phyloP scores from a whole-genome alignment of 2,888 invertebrate species.

The Diaprepes abbreviatus region DNA sequence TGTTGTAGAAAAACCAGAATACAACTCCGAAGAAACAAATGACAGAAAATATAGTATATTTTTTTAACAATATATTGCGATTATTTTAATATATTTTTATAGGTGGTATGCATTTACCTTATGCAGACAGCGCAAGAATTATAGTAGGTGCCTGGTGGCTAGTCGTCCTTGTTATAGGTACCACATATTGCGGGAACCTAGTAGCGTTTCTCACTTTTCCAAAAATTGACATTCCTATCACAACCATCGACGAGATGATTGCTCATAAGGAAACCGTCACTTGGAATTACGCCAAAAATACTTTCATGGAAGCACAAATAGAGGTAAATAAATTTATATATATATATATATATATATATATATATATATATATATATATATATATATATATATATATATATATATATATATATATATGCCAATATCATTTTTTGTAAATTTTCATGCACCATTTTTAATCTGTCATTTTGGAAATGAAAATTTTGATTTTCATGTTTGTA shows the following conservation, averaged over 20 bases:
- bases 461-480: too few species aligned
- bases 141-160: conserved; percentile 94
- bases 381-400: too few species aligned
- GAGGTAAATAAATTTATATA: conserved; percentile 65
- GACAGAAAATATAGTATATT: too few species aligned
- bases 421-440: too few species aligned
- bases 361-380: too few species aligned
- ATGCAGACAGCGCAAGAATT: conserved; percentile 87
- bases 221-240: conserved; percentile 80
- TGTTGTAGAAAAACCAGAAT: too few species aligned
- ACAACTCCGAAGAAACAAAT: too few species aligned
- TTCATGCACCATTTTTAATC: too few species aligned
- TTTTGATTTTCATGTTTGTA: too few species aligned
- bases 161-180: conserved; percentile 88
- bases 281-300: conserved; percentile 83
- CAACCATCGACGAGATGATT: conserved; percentile 77
- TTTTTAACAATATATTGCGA: too few species aligned
- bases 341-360: too few species aligned
- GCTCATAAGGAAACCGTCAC: conserved; percentile 72
- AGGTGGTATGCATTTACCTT: conserved; percentile 91
- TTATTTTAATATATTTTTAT: conserved; percentile 15
- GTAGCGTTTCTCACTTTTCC: conserved; percentile 95
- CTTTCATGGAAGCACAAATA: conserved; percentile 79
- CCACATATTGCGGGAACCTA: conserved; percentile 92
- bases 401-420: too few species aligned